Conservation (phyloP, 2,113 vertebrate species). For the Himantopus leucocephalus region DNA sequence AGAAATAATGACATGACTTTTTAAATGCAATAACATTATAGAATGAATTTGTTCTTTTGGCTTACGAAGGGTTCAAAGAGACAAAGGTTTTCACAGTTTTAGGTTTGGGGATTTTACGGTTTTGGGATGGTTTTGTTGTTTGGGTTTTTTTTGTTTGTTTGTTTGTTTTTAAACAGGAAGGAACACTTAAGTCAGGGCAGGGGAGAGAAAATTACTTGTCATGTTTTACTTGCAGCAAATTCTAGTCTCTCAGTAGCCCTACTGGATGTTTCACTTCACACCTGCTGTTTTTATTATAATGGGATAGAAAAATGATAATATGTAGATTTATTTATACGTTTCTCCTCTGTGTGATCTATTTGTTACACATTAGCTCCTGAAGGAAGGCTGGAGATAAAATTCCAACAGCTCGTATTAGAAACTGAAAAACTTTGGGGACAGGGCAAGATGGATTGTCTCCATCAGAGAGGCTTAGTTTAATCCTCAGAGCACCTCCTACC, state of each 20-base stretch:
- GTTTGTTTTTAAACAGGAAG: neutral
- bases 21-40: neutral
- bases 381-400: neutral
- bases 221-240: neutral
- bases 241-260: neutral
- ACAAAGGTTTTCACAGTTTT: neutral
- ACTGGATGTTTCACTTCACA: neutral
- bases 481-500: neutral
- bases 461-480: neutral
- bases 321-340: neutral
- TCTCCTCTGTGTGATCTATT: neutral
- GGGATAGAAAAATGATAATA: neutral
- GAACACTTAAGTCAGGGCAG: neutral
- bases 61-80: neutral
- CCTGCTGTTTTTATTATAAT: neutral
- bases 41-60: neutral
- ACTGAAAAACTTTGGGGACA: neutral
- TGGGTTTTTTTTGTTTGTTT: neutral
- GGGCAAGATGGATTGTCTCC: neutral
- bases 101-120: too few species aligned
- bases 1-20: neutral
- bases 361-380: neutral
- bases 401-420: neutral
- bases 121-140: neutral
- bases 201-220: neutral